Base-by-base conservation (phyloP, 1,140 invertebrate species). In the Platyura marginata region DNA sequence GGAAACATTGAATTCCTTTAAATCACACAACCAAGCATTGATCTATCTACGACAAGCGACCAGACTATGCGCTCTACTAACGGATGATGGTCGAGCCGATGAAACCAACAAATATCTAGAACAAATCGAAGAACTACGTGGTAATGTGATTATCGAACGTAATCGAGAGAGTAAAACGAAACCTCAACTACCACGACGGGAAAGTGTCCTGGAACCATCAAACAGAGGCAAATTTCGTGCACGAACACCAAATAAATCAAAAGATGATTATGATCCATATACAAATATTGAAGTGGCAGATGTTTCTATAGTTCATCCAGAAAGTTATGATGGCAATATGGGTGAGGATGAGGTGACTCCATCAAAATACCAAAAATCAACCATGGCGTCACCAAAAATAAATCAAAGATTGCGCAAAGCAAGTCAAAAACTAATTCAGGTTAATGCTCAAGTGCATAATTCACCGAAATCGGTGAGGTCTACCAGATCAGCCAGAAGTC, bases 41-140 rank as follows among this genome's bases (percentile, higher is more conserved):
- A 66, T 75, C 18, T 83, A 80, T 46, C 55, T 83, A 10, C 66
- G 75, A 39, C 80, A 85, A 47, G 72, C 76, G 1, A 68, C 72
- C 41, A 66, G 79, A 41, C 61, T 86, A 3, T 69, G 70, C 19
- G 65, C 67, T 36, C 54, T 84, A 1, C 62, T 85, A 13, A 62
- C 65, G 25, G 75, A 79, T 16, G 60, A 69, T 36, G 59, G 62
- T 3, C 60, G 57, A 29, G 63, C 64, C 18, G 65, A 71, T 33
- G 50, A 64, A 11, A 71, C 68, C 0, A 56, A 57, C 29, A 61
- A 66, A 33, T 72, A 68, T 52, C 47, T 65, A 4, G 58, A 65
- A 9, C 60, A 64, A 2, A 67, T 75, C 21, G 19, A 64, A 54
- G 44, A 64, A 56, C 50, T 50, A 66, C 34, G 57, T 59, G 29